Evolutionary conservation across 2,113 vertebrate species (phyloP), one percentile per base, ranked within the genome.

Genomic region (Dromiciops gliroides): DNA sequence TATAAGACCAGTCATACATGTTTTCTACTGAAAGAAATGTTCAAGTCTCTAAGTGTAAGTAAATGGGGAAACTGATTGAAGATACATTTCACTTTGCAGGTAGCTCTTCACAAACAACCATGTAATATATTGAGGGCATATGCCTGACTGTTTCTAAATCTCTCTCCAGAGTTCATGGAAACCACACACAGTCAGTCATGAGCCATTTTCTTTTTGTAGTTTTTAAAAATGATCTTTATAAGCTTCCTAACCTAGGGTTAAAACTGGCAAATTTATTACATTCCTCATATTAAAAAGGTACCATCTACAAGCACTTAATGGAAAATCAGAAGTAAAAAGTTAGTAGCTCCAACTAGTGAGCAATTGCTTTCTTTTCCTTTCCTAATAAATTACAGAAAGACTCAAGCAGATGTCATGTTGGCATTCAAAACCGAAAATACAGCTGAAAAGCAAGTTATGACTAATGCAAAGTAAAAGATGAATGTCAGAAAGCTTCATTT

Each of bases 391-490:
- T 97, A 98, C 92, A 97, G 25, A 92, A 97, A 97, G 96, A 98
- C 98, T 98, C 97, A 97, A 98, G 96, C 97, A 98, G 98, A 98
- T 98, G 98, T 98, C 98, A 98, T 94, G 47, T 94, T 98, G 98
- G 98, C 98, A 98, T 98, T 98, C 98, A 98, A 98, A 98, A 98
- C 94, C 97, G 98, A 98, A 99, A 98, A 99, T 98, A 99, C 94
- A 98, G 98, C 98, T 97, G 97, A 97, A 97, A 98, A 99, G 98
- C 98, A 99, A 98, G 98, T 99, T 97, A 97, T 97, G 98, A 99
- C 98, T 95, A 98, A 98, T 98, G 98, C 98, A 98, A 97, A 97
- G 97, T 95, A 98, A 98, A 98, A 97, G 95, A 98, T 97, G 98
- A 98, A 98, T 98, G 98, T 98, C 98, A 98, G 98, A 98, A 98